Evolutionary conservation across 2,113 vertebrate species (phyloP), one percentile per base, ranked within the genome.

Genomic region (Lipophrys pholis): DNA sequence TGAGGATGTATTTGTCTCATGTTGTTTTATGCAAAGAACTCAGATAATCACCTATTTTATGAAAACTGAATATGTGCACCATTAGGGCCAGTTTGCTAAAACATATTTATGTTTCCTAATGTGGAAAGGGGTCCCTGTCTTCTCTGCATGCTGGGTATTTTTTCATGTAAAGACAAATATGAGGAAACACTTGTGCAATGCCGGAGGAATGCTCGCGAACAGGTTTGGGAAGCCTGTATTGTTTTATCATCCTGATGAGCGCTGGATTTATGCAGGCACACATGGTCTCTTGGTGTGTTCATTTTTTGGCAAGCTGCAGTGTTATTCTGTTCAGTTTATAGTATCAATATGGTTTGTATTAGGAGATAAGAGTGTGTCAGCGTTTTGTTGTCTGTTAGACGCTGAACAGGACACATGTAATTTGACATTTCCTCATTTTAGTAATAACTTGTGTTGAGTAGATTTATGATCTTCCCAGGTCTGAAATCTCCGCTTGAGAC

Each of bases 191-290:
- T 49, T 53, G 36, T 54, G 42, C 39, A 73, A 53, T 21, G 52
- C 39, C 21, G 36, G 15, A 61, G 46, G 36, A 84, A 71, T 51
- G 11, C 21, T 63, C 49, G 54, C 73, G 39, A 49, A 43, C 48
- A 54, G n/a, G 68, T n/a, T 69, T 46, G 61, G 35, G 61, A 55
- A 66, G 61, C 16, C 11, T 67, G 62, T 78, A 66, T 72, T 69
- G 60, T 80, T 73, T 49, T 56, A 79, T 61, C 55, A 58, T 72
- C 62, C 67, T 64, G 75, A 85, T 63, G 78, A 79, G 69, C 35
- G 1, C 70, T 62, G 58, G 66, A 77, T 88, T 80, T 73, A 82
- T 84, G 71, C 73, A 59, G 17, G 73, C 51, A 81, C 81, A 77
- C 45, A 46, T 78, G 80, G 49, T 65, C 56, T 21, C 3, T 63